Conservation (phyloP, 64 coral and sea anemone genomes). For the Platygyra sinensis region DNA sequence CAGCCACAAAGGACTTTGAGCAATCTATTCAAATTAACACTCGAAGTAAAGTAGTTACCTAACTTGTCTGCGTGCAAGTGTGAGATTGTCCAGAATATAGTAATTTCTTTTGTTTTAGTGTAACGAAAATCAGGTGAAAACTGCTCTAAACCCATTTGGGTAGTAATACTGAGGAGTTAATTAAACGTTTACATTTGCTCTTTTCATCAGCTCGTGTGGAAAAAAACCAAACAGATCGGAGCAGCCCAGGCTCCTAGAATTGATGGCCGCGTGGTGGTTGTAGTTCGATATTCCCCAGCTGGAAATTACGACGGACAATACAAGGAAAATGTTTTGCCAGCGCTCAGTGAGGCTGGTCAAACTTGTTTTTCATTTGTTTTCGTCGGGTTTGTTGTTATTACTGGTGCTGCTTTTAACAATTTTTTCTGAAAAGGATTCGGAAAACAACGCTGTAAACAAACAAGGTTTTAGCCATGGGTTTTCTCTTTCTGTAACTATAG, state of each 20-base stretch:
- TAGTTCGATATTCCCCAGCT: slow-evolving; percentile 8
- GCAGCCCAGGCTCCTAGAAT: not conserved
- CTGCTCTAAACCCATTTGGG: not conserved
- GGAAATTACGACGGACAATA: not conserved
- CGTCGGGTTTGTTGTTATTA: not conserved
- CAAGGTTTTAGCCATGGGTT: not conserved
- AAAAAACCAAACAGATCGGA: slow-evolving; percentile 14
- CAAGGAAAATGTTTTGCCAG: slow-evolving; percentile 22
- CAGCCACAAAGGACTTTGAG: no score
- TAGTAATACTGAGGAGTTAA: not conserved
- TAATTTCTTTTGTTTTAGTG: no score
- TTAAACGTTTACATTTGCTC: not conserved
- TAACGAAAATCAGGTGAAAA: no score
- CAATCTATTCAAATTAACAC: no score
- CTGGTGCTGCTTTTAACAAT: no score
- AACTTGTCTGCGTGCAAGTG: no score
- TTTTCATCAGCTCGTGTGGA: slow-evolving; percentile 15
- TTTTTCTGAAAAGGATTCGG: not conserved
- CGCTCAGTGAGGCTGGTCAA: not conserved
- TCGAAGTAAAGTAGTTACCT: no score
- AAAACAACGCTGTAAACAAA: no score
- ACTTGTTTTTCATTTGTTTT: not conserved
- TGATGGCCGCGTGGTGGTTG: not conserved
- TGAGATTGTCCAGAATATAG: no score
- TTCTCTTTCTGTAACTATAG: no score